Evolutionary conservation across 2,888 invertebrate genomes (phyloP).

Genomic region (Calameuta pallipes): DNA sequence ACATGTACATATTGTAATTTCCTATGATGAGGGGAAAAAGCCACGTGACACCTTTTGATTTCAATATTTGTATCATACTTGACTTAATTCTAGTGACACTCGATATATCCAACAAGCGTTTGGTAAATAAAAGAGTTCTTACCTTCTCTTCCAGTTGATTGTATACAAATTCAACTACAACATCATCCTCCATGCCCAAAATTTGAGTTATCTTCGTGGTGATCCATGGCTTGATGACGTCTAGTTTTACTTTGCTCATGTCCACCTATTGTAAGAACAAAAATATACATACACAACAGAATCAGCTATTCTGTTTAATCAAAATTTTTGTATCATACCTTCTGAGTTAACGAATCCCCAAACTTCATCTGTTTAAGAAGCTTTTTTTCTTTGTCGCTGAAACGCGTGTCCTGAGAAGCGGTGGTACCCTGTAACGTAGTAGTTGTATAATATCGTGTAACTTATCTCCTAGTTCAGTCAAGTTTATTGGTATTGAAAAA

Average conservation of each 20-base stretch:
- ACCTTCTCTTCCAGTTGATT: slow-evolving; percentile 98
- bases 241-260: slow-evolving; percentile 97
- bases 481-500: neutral
- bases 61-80: slow-evolving; percentile 33
- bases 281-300: slow-evolving; percentile 3
- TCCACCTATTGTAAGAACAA: slow-evolving; percentile 78
- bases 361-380: slow-evolving; percentile 99
- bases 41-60: slow-evolving; percentile 53
- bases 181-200: slow-evolving; percentile 98
- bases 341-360: slow-evolving; percentile 91
- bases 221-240: slow-evolving; percentile 99
- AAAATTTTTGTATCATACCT: slow-evolving; percentile 71
- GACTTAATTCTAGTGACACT: slow-evolving; percentile 28
- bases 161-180: slow-evolving; percentile 98
- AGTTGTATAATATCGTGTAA: neutral
- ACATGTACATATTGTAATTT: slow-evolving; percentile 55
- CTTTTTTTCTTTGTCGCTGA: slow-evolving; percentile 99
- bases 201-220: slow-evolving; percentile 96
- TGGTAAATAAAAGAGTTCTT: slow-evolving; percentile 48
- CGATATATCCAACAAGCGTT: neutral
- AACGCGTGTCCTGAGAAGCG: slow-evolving; percentile 98
- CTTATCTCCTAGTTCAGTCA: slow-evolving; percentile 10
- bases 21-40: slow-evolving; percentile 67
- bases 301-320: neutral
- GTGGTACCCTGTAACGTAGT: slow-evolving; percentile 86